Evolutionary conservation across 2,113 vertebrate genomes (phyloP).

Genomic region (Tachysurus fulvidraco): DNA sequence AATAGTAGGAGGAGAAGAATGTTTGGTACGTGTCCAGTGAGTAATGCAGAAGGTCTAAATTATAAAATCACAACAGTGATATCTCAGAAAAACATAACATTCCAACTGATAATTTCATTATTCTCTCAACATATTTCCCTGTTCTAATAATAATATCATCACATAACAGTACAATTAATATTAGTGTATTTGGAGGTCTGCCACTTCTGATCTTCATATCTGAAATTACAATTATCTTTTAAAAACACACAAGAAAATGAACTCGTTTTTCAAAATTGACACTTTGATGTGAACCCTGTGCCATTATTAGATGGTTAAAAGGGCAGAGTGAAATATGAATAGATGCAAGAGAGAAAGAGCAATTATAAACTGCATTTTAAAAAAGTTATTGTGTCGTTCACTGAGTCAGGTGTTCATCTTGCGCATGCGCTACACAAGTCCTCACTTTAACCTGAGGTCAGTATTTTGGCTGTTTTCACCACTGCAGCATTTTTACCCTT

Average conservation of each 20-base stretch:
- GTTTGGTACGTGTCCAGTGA: not conserved
- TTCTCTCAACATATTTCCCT: not conserved
- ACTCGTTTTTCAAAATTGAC: not conserved
- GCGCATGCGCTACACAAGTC: conserved; percentile 14
- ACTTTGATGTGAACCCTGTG: not conserved
- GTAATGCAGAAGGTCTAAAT: not conserved
- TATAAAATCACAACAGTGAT: not conserved
- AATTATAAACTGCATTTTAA: not conserved
- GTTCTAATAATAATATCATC: no score
- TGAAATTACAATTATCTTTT: not conserved
- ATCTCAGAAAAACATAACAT: not conserved
- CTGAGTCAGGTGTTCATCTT: not conserved
- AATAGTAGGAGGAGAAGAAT: not conserved
- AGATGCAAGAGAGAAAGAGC: not conserved
- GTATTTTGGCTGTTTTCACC: conserved; percentile 9
- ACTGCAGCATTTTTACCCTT: conserved; percentile 51
- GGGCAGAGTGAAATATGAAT: not conserved
- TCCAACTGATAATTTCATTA: not conserved
- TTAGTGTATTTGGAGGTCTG: not conserved
- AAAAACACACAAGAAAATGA: not conserved
- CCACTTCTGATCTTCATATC: not conserved
- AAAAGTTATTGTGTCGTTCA: not conserved
- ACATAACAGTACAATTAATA: not conserved
- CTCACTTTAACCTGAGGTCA: not conserved
- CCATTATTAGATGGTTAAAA: not conserved